Evolutionary conservation across 2,888 invertebrate species (phyloP).

Genomic region (Melieria omissa): DNA sequence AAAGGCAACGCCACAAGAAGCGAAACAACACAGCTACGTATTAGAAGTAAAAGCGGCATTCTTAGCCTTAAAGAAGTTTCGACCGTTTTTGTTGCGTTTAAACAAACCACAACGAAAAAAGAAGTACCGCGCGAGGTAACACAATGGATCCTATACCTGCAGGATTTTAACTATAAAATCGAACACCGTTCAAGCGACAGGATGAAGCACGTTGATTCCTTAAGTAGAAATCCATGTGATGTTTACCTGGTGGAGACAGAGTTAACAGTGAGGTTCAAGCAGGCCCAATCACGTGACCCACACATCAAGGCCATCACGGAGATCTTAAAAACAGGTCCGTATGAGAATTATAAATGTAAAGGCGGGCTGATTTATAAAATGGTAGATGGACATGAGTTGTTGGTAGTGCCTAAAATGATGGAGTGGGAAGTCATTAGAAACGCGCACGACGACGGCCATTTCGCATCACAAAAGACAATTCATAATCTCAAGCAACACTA

Average conservation of each 20-base stretch:
- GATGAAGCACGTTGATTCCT: conserved; percentile 31
- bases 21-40: conserved; percentile 28
- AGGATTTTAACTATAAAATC: conserved; percentile 28
- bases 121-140: conserved; percentile 33
- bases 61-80: conserved; percentile 33
- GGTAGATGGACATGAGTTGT: conserved; percentile 21
- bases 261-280: neutral
- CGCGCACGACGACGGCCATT: conserved; percentile 17
- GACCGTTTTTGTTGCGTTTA: conserved; percentile 28
- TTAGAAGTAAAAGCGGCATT: conserved; percentile 30
- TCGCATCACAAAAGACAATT: conserved; percentile 21
- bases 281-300: conserved; percentile 29
- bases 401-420: conserved; percentile 14
- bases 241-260: neutral
- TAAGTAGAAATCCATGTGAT: conserved; percentile 23
- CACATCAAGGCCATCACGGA: conserved; percentile 32
- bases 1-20: conserved; percentile 8
- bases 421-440: conserved; percentile 20
- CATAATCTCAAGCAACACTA: conserved; percentile 31
- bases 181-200: conserved; percentile 22
- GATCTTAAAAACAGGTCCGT: conserved; percentile 26
- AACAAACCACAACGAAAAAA: conserved; percentile 29
- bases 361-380: conserved; percentile 14
- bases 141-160: conserved; percentile 39
- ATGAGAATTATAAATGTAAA: conserved; percentile 28